Conservation (phyloP, 2,888 invertebrate species). For the Sympetrum striolatum region DNA sequence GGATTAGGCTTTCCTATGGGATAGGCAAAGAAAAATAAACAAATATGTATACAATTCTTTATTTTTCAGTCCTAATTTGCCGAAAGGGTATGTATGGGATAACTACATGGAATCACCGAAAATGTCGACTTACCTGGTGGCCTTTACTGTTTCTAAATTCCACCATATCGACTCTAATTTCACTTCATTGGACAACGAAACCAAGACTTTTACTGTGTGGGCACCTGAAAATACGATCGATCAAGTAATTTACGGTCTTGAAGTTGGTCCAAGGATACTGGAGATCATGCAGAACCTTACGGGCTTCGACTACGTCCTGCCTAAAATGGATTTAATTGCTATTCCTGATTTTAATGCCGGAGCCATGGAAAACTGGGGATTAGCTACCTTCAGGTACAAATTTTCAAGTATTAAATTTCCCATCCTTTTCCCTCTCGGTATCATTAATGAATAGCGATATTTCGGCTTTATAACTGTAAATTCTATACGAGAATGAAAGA, state of each 20-base stretch:
- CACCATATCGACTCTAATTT: constrained; percentile 61
- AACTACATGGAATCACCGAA: constrained; percentile 65
- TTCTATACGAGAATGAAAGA: no score
- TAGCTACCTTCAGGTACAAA: constrained; percentile 76
- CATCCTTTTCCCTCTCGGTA: background rate
- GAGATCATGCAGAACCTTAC: constrained; percentile 62
- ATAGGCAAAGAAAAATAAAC: no score
- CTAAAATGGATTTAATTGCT: constrained; percentile 85
- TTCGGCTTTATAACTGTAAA: no score
- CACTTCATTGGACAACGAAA: constrained; percentile 54
- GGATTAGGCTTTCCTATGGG: no score
- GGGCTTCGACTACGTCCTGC: constrained; percentile 65
- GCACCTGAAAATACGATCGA: constrained; percentile 61
- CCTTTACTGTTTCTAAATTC: constrained; percentile 81
- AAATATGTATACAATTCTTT: background rate
- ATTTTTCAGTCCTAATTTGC: background rate
- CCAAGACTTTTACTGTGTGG: constrained; percentile 55
- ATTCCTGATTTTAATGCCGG: constrained; percentile 83
- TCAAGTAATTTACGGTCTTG: constrained; percentile 60
- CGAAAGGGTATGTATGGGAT: constrained; percentile 50
- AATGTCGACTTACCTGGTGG: constrained; percentile 86
- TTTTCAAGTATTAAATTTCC: background rate
- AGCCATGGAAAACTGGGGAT: constrained; percentile 94
- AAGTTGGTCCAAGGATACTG: constrained; percentile 61
- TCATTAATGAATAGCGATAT: no score